Evolutionary conservation across 2,888 invertebrate genomes (phyloP).

Genomic region (Hedychridium roseum): DNA sequence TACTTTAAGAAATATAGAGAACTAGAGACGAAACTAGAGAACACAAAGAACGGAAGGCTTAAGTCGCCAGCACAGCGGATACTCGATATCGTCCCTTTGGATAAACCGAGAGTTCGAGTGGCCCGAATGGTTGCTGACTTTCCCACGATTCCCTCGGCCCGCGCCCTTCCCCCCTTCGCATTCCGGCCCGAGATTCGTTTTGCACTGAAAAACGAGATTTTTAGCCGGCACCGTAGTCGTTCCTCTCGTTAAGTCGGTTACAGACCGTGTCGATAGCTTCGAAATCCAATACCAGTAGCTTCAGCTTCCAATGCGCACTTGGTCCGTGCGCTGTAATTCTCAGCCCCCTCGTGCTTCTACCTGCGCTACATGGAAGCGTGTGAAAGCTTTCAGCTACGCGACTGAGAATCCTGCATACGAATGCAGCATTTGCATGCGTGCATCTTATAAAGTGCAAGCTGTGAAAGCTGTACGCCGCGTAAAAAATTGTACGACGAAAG

Average conservation of each 20-base stretch:
- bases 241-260: slow-evolving; percentile 12
- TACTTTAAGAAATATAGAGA: slow-evolving; percentile 27
- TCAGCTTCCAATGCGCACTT: background rate
- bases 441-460: no score
- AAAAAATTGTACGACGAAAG: no score
- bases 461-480: no score
- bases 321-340: background rate
- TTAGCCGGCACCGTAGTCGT: slow-evolving; percentile 4
- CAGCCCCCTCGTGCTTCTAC: background rate
- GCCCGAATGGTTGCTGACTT: slow-evolving; percentile 28
- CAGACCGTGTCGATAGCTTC: slow-evolving; percentile 6
- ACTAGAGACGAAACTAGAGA: slow-evolving; percentile 11
- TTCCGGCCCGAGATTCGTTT: slow-evolving; percentile 9
- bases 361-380: background rate
- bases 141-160: slow-evolving; percentile 17
- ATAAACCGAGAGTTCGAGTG: slow-evolving; percentile 31
- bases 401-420: no score
- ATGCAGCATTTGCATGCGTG: no score
- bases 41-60: slow-evolving; percentile 24
- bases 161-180: slow-evolving; percentile 4
- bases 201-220: slow-evolving; percentile 21
- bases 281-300: background rate
- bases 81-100: slow-evolving; percentile 30
- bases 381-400: no score
- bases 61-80: slow-evolving; percentile 24